These are phyloP conservation scores for Corydoras maculifer DNA, from an alignment of 2,113 vertebrate species.

Conservation along the genomic window DNA sequence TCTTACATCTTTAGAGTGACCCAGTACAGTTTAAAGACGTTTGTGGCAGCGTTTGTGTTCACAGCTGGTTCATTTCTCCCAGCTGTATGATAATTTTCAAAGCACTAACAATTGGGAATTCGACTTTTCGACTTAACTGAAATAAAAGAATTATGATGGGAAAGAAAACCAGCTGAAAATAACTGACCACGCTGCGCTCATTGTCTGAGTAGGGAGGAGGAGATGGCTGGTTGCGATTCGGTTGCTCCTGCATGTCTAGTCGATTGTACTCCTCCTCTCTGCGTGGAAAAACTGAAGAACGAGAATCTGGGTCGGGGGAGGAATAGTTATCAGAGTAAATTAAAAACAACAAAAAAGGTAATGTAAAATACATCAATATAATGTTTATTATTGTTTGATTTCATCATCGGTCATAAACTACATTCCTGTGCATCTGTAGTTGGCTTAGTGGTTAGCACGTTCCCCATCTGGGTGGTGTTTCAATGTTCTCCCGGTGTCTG, in stretches of 20 bases:
- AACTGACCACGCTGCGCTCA: slow-evolving; percentile 53
- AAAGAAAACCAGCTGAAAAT: background rate
- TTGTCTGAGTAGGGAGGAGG: background rate
- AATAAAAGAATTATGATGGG: background rate
- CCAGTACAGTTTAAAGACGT: too few relatives aligned
- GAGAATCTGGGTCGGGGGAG: background rate
- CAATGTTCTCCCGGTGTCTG: too few relatives aligned
- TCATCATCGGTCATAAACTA: too few relatives aligned
- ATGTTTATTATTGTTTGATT: background rate
- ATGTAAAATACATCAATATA: background rate
- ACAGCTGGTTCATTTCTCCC: too few relatives aligned
- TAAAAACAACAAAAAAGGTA: background rate
- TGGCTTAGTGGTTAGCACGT: too few relatives aligned
- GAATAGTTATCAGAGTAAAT: background rate
- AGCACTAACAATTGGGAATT: too few relatives aligned
- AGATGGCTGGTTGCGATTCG: background rate
- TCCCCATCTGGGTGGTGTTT: too few relatives aligned
- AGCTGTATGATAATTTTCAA: too few relatives aligned
- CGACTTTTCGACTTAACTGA: background rate
- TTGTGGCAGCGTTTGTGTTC: too few relatives aligned
- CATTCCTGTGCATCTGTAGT: too few relatives aligned
- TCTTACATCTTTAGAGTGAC: too few relatives aligned
- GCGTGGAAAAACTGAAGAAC: background rate
- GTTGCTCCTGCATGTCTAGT: too few relatives aligned
- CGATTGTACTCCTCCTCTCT: slow-evolving; percentile 29